Percentiles rank a stretch among this genome's conserved stretches.
Evolutionary conservation across 2,113 vertebrate species (phyloP).

Genomic region (Argyrosomus japonicus): DNA sequence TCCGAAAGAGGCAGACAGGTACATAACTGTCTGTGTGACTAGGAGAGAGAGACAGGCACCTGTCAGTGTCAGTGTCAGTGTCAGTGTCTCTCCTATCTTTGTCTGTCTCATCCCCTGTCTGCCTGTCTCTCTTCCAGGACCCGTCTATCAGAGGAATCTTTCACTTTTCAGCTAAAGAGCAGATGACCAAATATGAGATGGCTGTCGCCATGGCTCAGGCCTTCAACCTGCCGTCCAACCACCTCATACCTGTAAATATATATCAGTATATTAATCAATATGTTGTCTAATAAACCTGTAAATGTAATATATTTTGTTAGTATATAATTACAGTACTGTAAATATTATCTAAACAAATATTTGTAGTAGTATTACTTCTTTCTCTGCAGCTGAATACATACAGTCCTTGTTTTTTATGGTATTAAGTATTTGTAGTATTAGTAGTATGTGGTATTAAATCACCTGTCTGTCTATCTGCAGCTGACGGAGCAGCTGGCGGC

Average conservation of each 20-base stretch:
- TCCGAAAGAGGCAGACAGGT: constrained; percentile 92
- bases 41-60: background rate
- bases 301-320: background rate
- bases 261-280: background rate
- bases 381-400: too few relatives aligned
- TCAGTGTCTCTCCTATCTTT: background rate
- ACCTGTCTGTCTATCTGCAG: constrained; percentile 72
- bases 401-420: too few relatives aligned
- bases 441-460: background rate
- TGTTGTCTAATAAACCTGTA: background rate
- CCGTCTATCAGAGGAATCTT: constrained; percentile 91
- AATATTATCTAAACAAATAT: too few relatives aligned
- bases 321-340: too few relatives aligned
- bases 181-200: constrained; percentile 99
- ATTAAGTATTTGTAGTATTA: background rate
- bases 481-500: constrained; percentile 89
- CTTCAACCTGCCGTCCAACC: constrained; percentile 93
- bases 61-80: too few relatives aligned
- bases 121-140: constrained; percentile 81
- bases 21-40: background rate
- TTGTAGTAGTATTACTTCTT: too few relatives aligned
- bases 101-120: background rate
- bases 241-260: constrained; percentile 90
- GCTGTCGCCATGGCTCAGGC: constrained; percentile 93
- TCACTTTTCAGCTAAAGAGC: constrained; percentile 95